Evolutionary conservation across 1,140 invertebrate genomes (phyloP), one percentile per base, ranked within the genome.

Genomic region (Ganaspis sp.): DNA sequence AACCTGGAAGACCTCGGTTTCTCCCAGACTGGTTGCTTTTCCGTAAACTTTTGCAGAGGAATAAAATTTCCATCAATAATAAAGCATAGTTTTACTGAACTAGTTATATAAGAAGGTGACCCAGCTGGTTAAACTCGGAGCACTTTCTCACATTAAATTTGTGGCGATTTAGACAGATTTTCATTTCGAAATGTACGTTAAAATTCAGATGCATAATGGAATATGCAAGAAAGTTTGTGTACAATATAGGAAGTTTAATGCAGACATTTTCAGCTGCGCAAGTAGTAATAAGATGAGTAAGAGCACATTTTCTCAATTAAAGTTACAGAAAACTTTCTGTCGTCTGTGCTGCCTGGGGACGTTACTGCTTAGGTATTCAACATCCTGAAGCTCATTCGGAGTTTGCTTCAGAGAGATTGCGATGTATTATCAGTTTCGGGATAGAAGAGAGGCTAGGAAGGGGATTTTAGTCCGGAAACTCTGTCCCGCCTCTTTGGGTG

Each of bases 241-340:
- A 9, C 19, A 54, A 19, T 21, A 21, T 21, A 64, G 58, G 26
- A 64, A 64, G 26, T 64, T 64, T 29, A 64, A 29, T 64, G 1
- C 23, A 29, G 58, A 64, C 23, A 64, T 64, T 64, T 64, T 64
- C 11, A 64, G 58, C 11, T 29, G 54, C 15, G 11, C 58, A 64
- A 15, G 58, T 64, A 34, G 26, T 64, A 64, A 64, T 64, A 64
- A 64, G 58, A 64, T 64, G 58, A 64, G 58, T 64, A 64, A 64
- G 58, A 64, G 58, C 23, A 64, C 58, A 64, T 64, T 64, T 64
- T 64, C 58, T 34, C 23, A 64, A 64, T 64, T 64, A 64, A 64
- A 64, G 58, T 64, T 64, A 64, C 58, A 64, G 58, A 64, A 64
- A 64, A 64, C 58, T 64, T 64, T 64, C 23, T 64, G 58, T 64